Evolutionary conservation across 2,888 invertebrate species (phyloP), one percentile per base, ranked within the genome.

Genomic region (Ormyrus thymus): DNA sequence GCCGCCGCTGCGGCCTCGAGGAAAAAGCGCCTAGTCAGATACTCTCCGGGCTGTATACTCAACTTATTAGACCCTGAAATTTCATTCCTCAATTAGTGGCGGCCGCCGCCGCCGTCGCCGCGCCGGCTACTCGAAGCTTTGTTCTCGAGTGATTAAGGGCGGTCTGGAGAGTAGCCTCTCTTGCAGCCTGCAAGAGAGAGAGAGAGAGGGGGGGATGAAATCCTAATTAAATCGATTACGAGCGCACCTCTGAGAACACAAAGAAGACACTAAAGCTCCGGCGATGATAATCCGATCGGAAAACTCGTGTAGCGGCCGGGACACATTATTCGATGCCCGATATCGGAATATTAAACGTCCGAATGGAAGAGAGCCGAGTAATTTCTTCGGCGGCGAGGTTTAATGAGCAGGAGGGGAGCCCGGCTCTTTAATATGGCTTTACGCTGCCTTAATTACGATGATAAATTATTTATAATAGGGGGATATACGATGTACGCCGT

Each of bases 181-280:
- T 48, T 15, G 11, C 13, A 68, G 66, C 13, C 50, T 7, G 50
- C 29, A n/a, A 58, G 62, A 59, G 64, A 43, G n/a, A 50, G 13
- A 56, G 50, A 66, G 56, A 48, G 11, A 56, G 62, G n/a, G 46
- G 48, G n/a, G 79, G 81, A 82, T 84, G 74, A 77, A 83, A 81
- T 82, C 76, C 81, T 82, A 78, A 83, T 84, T 81, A 82, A 83
- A 83, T 84, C 81, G 78, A 83, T 84, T 80, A 81, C 66, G 81
- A 71, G 71, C 58, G 65, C 45, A 29, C 64, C 64, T 53, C 61
- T 9, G n/a, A 29, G 61, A 51, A 71, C 62, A 79, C 81, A 80
- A 81, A 82, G 77, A 76, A 68, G 71, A 73, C 76, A 76, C 76
- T 72, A 62, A 65, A 59, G 75, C 65, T 2, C 29, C 65, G 68